A percentile compares a stretch with the other conserved stretches of the same genome.
phyloP scores from a whole-genome alignment of 2,888 invertebrate species.

The Acholoe squamosa region DNA sequence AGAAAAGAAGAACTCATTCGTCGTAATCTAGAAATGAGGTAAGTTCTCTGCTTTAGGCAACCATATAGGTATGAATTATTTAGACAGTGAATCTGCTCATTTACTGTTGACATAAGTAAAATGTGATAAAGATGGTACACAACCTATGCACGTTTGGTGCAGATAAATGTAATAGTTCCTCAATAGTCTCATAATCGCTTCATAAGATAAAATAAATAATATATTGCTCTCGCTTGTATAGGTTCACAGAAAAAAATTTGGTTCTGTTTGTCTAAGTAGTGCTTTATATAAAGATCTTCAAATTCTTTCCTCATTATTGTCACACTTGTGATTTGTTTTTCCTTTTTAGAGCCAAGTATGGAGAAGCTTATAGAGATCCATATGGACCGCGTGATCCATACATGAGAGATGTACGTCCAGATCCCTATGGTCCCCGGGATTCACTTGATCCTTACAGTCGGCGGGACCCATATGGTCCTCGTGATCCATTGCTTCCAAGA shows the following conservation, averaged over 20 bases:
- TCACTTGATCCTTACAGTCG: not conserved
- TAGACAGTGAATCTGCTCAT: not conserved
- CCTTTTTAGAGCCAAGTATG: not conserved
- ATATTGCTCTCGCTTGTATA: no score
- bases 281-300: no score
- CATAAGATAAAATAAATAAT: no score
- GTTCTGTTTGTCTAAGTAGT: no score
- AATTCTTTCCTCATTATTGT: no score
- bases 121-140: not conserved
- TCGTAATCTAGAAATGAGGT: not conserved
- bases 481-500: not conserved
- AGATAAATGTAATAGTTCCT: no score
- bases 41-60: not conserved
- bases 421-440: constrained; percentile 3
- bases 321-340: not conserved
- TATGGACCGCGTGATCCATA: not conserved
- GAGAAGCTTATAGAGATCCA: not conserved
- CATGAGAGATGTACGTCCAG: not conserved
- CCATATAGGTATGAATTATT: not conserved
- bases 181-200: no score
- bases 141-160: no score
- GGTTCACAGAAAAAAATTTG: no score
- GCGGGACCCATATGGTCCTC: not conserved
- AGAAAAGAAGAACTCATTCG: constrained; percentile 17
- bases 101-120: not conserved